Conservation (phyloP, 2,797 vertebrate species). For the Xenops minutus region DNA sequence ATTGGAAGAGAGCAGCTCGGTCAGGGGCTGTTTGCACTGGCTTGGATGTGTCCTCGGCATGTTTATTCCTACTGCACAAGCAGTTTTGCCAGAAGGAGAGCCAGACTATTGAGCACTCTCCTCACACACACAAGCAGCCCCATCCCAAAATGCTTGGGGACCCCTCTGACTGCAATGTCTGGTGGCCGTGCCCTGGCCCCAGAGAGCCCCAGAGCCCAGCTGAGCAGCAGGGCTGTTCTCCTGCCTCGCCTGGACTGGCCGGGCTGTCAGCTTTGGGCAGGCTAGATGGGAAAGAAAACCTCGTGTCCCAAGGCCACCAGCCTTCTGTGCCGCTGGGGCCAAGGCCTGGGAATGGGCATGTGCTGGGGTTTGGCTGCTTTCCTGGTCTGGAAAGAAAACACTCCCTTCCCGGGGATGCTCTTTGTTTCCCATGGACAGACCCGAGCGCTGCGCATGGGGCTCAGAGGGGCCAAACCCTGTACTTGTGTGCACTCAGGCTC, state of each 20-base stretch:
- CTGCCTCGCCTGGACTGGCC: not conserved
- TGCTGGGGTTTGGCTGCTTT: slow-evolving; percentile 55
- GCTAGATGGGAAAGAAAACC: not conserved
- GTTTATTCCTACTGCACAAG: slow-evolving; percentile 53
- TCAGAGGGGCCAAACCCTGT: not conserved
- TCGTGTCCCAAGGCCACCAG: slow-evolving; percentile 25
- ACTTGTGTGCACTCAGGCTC: not conserved
- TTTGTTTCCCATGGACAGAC: slow-evolving; percentile 25
- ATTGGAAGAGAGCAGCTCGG: not conserved
- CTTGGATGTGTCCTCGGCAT: not conserved
- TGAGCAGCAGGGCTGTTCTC: not conserved
- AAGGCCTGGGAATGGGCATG: slow-evolving; percentile 50
- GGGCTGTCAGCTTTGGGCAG: not conserved
- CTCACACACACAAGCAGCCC: not conserved
- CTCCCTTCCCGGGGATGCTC: not conserved
- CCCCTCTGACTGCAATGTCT: fast-evolving
- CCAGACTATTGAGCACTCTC: not conserved
- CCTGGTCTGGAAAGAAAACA: slow-evolving; percentile 52
- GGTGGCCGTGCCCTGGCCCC: fast-evolving
- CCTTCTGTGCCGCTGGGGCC: not conserved
- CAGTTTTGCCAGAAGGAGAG: not conserved
- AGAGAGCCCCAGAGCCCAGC: fast-evolving
- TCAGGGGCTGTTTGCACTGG: slow-evolving; percentile 66
- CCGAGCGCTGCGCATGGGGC: fast-evolving
- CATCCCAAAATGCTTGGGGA: not conserved